Evolutionary conservation across 2,113 vertebrate species (phyloP), one percentile per base, ranked within the genome.

Genomic region (Aspidoscelis tigris): DNA sequence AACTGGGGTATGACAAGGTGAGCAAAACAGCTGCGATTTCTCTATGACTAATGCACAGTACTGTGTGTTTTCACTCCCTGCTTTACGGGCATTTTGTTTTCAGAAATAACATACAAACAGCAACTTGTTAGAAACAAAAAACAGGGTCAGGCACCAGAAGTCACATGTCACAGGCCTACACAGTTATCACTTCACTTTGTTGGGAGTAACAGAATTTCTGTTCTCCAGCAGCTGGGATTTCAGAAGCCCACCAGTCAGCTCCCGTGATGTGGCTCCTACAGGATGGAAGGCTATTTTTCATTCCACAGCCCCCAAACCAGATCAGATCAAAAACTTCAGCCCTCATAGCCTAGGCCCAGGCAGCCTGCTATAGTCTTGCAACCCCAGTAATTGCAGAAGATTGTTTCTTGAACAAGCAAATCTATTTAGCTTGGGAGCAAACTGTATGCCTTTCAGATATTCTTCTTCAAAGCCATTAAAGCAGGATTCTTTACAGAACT

Each of bases 331-430:
- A 69, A n/a, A 69, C 66, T 68, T 24, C 24, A 50, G 11, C 55
- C 33, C 58, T 61, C n/a, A 41, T 78, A 24, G 55, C 21, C 11
- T n/a, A 16, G 21, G 21, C 2, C 7, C 64, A 78, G 18, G 41
- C 33, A 64, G 64, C n/a, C 24, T 7, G 65, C 7, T 8, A 12
- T 53, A 43, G 41, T 82, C 53, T 71, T 73, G 22, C 80, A 43
- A 7, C 26, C 73, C 55, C 44, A 41, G 39, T 70, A 78, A 1
- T 85, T 1, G 12, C 58, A 14, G 14, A 4, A 65, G 44, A 76
- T 21, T 16, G 21, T 14, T 0, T 0, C 8, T 5, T 0, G 0
- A 4, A 47, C 4, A 78, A 21, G 53, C 11, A 1, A 3, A 0
- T 1, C 73, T 21, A 16, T 66, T 41, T 78, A 74, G 7, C 0